These are phyloP conservation scores for Sebastes oblongus DNA, from an alignment of 2,797 vertebrate genomes.

Conservation along the genomic window DNA sequence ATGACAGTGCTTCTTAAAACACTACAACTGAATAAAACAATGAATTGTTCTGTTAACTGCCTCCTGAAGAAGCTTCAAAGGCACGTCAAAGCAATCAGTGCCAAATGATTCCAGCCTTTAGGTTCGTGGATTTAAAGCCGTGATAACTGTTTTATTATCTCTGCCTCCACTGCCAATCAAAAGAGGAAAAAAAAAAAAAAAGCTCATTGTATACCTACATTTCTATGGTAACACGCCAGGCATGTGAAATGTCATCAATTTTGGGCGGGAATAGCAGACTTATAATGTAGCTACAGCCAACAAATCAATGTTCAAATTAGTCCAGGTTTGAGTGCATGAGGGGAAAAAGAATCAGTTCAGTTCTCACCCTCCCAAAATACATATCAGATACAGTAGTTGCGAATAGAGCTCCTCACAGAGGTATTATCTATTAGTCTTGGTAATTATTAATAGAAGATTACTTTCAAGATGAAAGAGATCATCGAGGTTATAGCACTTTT, in stretches of 20 bases:
- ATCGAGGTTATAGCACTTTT: conserved; percentile 83
- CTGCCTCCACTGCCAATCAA: conserved; percentile 17
- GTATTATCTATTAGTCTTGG: conserved; percentile 28
- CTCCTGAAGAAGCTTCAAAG: background rate
- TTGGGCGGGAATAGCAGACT: conserved; percentile 74
- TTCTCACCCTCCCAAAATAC: conserved; percentile 69
- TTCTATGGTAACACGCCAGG: conserved; percentile 38
- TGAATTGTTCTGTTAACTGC: background rate
- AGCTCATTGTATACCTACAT: conserved; percentile 39
- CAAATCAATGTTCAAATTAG: conserved; percentile 73
- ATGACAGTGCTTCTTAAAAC: background rate
- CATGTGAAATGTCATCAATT: conserved; percentile 64
- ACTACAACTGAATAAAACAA: background rate
- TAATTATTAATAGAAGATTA: conserved; percentile 49
- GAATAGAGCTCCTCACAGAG: conserved; percentile 53
- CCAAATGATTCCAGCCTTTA: background rate
- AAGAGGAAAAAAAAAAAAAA: background rate
- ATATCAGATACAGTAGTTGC: conserved; percentile 53
- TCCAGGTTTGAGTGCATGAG: conserved; percentile 53
- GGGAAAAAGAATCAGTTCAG: conserved; percentile 55
- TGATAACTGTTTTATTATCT: conserved; percentile 14
- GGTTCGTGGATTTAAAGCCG: background rate
- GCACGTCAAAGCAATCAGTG: background rate
- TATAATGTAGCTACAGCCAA: conserved; percentile 59
- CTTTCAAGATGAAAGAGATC: conserved; percentile 61